These are phyloP conservation scores for Mugil cephalus DNA, from an alignment of 2,113 vertebrate genomes.

Conservation along the genomic window DNA sequence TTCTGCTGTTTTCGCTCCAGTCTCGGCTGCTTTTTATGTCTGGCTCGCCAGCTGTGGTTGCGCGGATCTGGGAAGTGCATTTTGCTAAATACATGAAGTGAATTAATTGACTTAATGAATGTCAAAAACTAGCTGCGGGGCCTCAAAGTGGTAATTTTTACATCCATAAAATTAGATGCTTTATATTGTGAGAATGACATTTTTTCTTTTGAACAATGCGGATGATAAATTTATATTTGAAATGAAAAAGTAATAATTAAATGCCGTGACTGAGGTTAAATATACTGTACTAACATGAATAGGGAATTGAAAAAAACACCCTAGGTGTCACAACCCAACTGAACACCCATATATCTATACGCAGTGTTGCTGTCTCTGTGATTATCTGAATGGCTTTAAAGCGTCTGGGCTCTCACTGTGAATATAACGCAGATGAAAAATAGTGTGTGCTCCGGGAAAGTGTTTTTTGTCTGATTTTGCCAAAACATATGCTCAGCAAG, in stretches of 20 bases:
- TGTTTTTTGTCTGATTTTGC: neutral
- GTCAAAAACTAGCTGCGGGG: neutral
- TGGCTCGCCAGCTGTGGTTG: neutral
- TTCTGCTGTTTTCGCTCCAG: slow-evolving; percentile 7
- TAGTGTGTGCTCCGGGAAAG: neutral
- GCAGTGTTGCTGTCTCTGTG: neutral
- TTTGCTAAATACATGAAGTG: slow-evolving; percentile 20
- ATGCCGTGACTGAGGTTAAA: neutral
- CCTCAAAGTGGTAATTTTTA: neutral
- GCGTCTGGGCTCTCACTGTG: neutral
- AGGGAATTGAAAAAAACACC: neutral
- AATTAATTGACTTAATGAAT: neutral
- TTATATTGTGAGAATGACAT: too few species aligned
- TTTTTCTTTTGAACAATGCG: too few species aligned
- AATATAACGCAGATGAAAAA: neutral
- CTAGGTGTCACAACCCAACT: neutral
- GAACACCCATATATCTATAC: neutral
- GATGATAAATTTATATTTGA: too few species aligned
- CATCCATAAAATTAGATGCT: slow-evolving; percentile 1
- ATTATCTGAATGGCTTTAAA: neutral
- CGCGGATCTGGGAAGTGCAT: neutral
- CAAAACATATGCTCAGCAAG: neutral
- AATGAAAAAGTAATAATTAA: too few species aligned
- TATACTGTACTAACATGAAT: neutral
- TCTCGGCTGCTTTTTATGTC: neutral